These are phyloP conservation scores for Cygnus atratus DNA, from an alignment of 2,113 vertebrate species.

Conservation along the genomic window DNA sequence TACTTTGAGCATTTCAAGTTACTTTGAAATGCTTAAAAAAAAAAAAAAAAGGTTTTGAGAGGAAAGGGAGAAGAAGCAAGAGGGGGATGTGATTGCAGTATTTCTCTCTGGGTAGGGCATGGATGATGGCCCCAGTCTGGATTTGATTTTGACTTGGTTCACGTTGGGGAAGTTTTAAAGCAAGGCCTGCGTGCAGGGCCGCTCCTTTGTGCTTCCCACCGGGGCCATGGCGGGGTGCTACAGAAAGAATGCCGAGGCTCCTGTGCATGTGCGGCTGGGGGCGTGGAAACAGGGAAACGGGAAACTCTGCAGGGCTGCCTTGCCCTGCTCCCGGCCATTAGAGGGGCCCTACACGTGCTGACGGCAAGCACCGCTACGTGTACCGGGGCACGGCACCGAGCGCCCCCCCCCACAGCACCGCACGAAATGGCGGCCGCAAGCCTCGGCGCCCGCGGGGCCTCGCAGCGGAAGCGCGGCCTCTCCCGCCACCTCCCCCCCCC, in stretches of 20 bases:
- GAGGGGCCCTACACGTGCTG: neutral
- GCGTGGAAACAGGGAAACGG: accelerated
- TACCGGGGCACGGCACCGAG: no score
- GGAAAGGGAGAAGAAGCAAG: neutral
- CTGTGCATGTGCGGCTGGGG: accelerated
- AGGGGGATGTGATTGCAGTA: accelerated
- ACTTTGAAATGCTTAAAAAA: neutral
- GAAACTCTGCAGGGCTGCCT: neutral
- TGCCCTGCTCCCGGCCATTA: neutral
- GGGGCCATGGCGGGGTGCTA: neutral
- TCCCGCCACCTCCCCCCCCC: neutral
- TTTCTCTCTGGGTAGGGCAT: accelerated
- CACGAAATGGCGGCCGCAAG: constrained; percentile 57
- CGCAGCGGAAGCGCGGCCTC: neutral
- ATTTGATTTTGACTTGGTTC: neutral
- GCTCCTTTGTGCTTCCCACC: neutral
- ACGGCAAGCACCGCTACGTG: neutral
- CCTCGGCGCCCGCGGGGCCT: neutral
- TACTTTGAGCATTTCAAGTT: no score
- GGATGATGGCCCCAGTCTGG: neutral
- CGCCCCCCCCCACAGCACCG: neutral
- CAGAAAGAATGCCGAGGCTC: accelerated
- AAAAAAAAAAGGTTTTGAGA: neutral
- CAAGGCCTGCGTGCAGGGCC: neutral
- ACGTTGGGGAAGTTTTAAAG: neutral